phyloP scores from a whole-genome alignment of 2,888 invertebrate genomes.

The Sesamia inferens region DNA sequence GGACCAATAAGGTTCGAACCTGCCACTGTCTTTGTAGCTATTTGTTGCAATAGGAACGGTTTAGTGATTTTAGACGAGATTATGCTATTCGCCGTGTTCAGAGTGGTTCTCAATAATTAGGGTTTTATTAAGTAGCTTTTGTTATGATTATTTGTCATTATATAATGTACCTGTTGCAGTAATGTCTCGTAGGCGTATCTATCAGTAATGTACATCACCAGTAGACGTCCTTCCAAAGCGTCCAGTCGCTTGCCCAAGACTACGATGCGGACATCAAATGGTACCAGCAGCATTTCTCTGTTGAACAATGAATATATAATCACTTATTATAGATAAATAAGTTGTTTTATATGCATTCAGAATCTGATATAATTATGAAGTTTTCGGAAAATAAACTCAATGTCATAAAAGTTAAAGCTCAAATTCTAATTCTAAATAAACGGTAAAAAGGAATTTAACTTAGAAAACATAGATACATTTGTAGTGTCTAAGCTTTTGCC shows the following conservation, averaged over 20 bases:
- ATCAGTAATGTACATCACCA: slow-evolving; percentile 99
- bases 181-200: slow-evolving; percentile 99
- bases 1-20: not conserved
- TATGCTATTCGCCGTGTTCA: not conserved
- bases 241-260: slow-evolving; percentile 98
- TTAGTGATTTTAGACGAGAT: not conserved
- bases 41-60: not conserved
- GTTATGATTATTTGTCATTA: not conserved
- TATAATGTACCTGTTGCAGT: slow-evolving; percentile 92
- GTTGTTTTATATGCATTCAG: not conserved
- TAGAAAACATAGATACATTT: not conserved
- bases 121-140: not conserved
- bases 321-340: too few species aligned
- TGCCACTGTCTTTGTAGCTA: not conserved
- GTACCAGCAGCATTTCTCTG: slow-evolving; percentile 94
- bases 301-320: not conserved
- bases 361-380: not conserved
- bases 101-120: not conserved
- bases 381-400: not conserved
- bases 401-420: not conserved
- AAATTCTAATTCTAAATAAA: not conserved
- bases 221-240: slow-evolving; percentile 95
- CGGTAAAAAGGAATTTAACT: not conserved
- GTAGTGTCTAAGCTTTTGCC: not conserved
- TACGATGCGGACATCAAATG: slow-evolving; percentile 99